Evolutionary conservation across 2,113 vertebrate species (phyloP), one percentile per base, ranked within the genome.

Genomic region (Empidonax traillii): DNA sequence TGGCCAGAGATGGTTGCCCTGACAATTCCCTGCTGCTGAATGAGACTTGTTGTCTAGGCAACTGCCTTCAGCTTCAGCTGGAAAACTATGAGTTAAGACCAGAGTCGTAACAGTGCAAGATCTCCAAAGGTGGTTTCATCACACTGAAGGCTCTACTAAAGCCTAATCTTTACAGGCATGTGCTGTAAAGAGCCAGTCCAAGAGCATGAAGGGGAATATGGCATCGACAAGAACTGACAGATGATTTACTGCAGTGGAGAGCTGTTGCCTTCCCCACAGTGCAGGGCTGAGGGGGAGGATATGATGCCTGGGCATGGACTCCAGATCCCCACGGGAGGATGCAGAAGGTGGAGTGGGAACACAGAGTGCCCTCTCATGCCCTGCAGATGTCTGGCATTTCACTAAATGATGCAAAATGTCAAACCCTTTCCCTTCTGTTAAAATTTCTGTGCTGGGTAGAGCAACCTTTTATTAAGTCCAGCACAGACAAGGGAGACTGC

Each of bases 11-110:
- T 1, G 20, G 89, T 77, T 92, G 91, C 90, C 86, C 87, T 89
- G 72, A 87, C 71, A 49, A 95, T 96, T 91, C 53, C 5, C 61
- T 62, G 91, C 86, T 62, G 87, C 74, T 94, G 95, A 91, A 58
- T 91, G 93, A 91, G 39, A 49, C 65, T 44, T 58, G 95, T 96
- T 96, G 95, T 89, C 95, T 89, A 80, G 95, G 95, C 93, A 97
- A 97, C 96, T 59, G 66, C 62, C 47, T 93, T 44, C 56, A 25
- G 79, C 74, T 83, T 51, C 30, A 31, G 9, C 47, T 79, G 89
- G 90, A 83, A 93, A 89, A 53, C 1, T 17, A 62, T 4, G 61
- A 91, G 91, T 88, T 85, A 79, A 92, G 43, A 28, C 37, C 75
- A 55, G 24, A 61, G 28, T 33, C 44, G 51, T 27, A 35, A 52